These are phyloP conservation scores for Nematostella vectensis DNA, from an alignment of 92 coral and sea anemone species.

Conservation along the genomic window DNA sequence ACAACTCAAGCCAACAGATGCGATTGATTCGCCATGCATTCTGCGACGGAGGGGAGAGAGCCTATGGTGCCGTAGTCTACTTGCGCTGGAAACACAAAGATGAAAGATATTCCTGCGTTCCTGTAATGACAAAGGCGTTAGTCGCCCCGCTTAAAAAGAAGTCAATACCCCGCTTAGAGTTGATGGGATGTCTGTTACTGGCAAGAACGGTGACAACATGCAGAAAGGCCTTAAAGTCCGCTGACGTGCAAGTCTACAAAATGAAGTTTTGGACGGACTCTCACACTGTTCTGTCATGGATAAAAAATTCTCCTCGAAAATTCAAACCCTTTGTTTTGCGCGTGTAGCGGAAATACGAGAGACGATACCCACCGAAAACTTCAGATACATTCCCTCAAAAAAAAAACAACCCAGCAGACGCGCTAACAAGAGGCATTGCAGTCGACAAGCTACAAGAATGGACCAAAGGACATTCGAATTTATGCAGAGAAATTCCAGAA, in stretches of 20 bases:
- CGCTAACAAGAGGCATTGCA: slow-evolving; percentile 25
- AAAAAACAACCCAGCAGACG: slow-evolving; percentile 43
- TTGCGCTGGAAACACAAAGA: no score
- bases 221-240: slow-evolving; percentile 20
- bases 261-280: slow-evolving; percentile 44
- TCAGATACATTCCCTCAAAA: slow-evolving; percentile 26
- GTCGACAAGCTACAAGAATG: slow-evolving; percentile 5
- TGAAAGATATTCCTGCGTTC: no score
- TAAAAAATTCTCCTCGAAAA: slow-evolving; percentile 28
- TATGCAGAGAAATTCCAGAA: no score
- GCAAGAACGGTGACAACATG: slow-evolving; percentile 26
- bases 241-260: slow-evolving; percentile 14
- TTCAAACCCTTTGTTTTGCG: slow-evolving; percentile 32
- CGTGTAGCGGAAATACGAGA: slow-evolving; percentile 42
- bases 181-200: slow-evolving; percentile 32
- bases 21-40: no score
- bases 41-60: no score
- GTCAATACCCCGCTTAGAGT: slow-evolving; percentile 30
- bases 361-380: slow-evolving; percentile 18
- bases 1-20: no score
- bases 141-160: slow-evolving; percentile 41
- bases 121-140: no score
- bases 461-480: no score
- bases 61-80: no score
- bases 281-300: slow-evolving; percentile 36